phyloP scores from a whole-genome alignment of 2,113 vertebrate species.

The Brachirus orientalis region DNA sequence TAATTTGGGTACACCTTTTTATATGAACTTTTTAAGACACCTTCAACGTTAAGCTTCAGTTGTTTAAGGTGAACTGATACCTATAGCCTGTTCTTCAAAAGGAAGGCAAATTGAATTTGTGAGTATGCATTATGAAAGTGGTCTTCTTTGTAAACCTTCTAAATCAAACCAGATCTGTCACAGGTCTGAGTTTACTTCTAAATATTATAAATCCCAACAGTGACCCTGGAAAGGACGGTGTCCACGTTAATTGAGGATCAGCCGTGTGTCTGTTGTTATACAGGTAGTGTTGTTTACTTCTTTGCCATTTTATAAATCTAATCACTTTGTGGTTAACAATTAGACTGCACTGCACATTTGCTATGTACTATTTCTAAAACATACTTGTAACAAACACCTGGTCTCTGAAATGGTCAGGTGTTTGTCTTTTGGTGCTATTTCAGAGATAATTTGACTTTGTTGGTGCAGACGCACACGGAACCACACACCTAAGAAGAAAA shows the following conservation, averaged over 20 bases:
- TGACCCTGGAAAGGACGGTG: constrained; percentile 29
- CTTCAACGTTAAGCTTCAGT: constrained; percentile 70
- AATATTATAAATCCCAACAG: constrained; percentile 43
- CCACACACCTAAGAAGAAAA: constrained; percentile 70
- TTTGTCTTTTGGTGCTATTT: constrained; percentile 82
- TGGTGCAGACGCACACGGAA: constrained; percentile 62
- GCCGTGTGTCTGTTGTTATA: constrained; percentile 67
- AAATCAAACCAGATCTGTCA: constrained; percentile 48
- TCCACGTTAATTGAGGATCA: constrained; percentile 57
- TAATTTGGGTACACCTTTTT: constrained; percentile 81
- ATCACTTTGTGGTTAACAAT: constrained; percentile 74
- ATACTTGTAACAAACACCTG: constrained; percentile 63
- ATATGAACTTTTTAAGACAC: constrained; percentile 80
- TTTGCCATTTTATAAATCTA: constrained; percentile 70
- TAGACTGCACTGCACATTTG: constrained; percentile 78
- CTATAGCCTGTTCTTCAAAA: constrained; percentile 53
- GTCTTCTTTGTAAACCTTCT: constrained; percentile 49
- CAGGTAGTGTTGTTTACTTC: constrained; percentile 67
- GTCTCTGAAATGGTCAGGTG: constrained; percentile 53
- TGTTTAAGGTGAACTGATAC: constrained; percentile 48
- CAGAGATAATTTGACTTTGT: constrained; percentile 70
- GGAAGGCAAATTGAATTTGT: constrained; percentile 47
- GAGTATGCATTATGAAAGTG: constrained; percentile 60
- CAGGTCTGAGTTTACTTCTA: constrained; percentile 50
- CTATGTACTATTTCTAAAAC: constrained; percentile 65